These are phyloP conservation scores for Drosophila sp. DNA, from an alignment of 1,140 invertebrate species.

Conservation along the genomic window DNA sequence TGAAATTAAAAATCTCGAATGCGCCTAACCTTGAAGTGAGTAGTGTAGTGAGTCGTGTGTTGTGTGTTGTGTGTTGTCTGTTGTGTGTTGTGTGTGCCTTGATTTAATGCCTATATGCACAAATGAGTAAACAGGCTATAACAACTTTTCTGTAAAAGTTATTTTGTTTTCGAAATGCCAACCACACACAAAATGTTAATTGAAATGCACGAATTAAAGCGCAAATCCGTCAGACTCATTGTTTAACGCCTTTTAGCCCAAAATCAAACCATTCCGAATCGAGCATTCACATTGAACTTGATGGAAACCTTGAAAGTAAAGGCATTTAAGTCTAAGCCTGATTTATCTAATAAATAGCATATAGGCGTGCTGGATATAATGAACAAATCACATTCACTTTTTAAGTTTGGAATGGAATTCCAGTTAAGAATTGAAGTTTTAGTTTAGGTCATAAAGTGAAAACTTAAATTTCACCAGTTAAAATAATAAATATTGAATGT, in stretches of 20 bases:
- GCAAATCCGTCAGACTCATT: conserved; percentile 49
- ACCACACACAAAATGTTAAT: conserved; percentile 40
- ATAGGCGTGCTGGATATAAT: conserved; percentile 13
- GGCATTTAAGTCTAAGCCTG: conserved; percentile 39
- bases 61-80: conserved; percentile 11
- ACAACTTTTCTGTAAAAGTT: conserved; percentile 35
- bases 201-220: conserved; percentile 41
- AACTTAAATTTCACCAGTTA: conserved; percentile 60
- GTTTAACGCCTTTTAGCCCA: conserved; percentile 34
- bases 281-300: conserved; percentile 49
- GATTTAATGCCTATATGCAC: conserved; percentile 29
- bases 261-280: conserved; percentile 15
- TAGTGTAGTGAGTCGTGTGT: conserved; percentile 18
- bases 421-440: neutral
- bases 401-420: neutral
- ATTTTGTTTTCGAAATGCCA: conserved; percentile 32
- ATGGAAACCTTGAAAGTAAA: conserved; percentile 64
- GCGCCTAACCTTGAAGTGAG: conserved; percentile 57
- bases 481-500: conserved; percentile 54
- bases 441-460: conserved; percentile 45
- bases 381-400: conserved; percentile 37
- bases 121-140: conserved; percentile 12
- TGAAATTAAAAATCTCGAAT: conserved; percentile 63
- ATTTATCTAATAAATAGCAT: conserved; percentile 53
- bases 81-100: conserved; percentile 19